A percentile compares a stretch with the other conserved stretches of the same genome.
These are phyloP conservation scores for Melanotaenia duboulayi DNA, from an alignment of 2,113 vertebrate species.

Conservation along the genomic window DNA sequence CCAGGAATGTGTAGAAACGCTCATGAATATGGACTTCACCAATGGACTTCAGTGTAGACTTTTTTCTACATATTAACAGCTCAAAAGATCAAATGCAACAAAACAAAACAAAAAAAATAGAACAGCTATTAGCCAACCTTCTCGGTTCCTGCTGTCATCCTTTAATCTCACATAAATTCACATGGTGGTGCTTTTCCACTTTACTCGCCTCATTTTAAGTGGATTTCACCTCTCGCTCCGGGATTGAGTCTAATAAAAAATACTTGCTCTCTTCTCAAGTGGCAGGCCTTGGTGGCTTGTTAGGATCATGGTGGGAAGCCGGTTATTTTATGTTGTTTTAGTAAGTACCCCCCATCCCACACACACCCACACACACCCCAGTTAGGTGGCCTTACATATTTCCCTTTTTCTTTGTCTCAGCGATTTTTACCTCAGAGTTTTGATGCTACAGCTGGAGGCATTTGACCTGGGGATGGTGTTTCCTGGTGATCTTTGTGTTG, in stretches of 20 bases:
- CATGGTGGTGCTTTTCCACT: fast-evolving
- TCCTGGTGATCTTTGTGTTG: no score
- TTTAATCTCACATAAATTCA: constrained; percentile 2
- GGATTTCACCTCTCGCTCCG: constrained; percentile 20
- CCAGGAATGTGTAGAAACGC: no score
- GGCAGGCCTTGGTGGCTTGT: constrained; percentile 28
- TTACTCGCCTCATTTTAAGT: constrained; percentile 14
- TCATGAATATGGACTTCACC: no score
- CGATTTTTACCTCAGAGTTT: no score
- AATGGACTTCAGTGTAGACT: neutral
- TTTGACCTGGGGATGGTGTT: no score
- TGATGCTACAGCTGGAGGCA: no score
- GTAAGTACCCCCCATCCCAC: constrained; percentile 9
- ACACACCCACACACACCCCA: neutral
- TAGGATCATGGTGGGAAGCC: constrained; percentile 18
- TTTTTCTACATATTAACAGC: no score
- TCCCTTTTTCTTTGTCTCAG: constrained; percentile 8
- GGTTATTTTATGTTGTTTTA: constrained; percentile 52
- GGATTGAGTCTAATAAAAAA: constrained; percentile 34
- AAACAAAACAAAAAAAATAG: neutral
- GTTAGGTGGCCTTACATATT: neutral
- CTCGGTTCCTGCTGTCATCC: neutral
- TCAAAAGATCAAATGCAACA: no score
- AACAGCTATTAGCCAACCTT: neutral
- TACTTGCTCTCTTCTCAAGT: constrained; percentile 33